Evolutionary conservation across 2,113 vertebrate species (phyloP).

Genomic region (Dicrurus megarhynchus): DNA sequence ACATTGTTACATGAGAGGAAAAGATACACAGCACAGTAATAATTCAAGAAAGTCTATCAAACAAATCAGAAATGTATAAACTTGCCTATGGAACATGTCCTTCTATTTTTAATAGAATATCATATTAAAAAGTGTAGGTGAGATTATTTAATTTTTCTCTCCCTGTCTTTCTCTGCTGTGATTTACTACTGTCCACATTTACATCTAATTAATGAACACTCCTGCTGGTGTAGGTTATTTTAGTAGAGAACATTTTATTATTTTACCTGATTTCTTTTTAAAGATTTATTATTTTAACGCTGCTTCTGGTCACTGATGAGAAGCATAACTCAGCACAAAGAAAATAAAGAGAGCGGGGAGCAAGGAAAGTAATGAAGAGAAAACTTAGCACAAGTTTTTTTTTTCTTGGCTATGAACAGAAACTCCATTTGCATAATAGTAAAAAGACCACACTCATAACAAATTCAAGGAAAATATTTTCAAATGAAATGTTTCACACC

Average conservation of each 20-base stretch:
- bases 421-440: background rate
- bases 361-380: background rate
- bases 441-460: background rate
- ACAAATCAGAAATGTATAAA: slow-evolving; percentile 46
- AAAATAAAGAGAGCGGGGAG: background rate
- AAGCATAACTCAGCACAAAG: slow-evolving; percentile 5
- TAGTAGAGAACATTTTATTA: slow-evolving; percentile 42
- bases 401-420: background rate
- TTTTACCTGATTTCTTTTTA: slow-evolving; percentile 46
- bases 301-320: background rate
- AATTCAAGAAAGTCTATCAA: slow-evolving; percentile 4
- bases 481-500: background rate
- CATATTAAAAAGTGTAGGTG: slow-evolving; percentile 4
- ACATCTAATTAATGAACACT: slow-evolving; percentile 44
- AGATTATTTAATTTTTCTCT: slow-evolving; percentile 21
- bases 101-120: slow-evolving; percentile 37
- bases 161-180: background rate
- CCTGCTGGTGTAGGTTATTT: slow-evolving; percentile 49
- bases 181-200: slow-evolving; percentile 37
- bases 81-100: background rate
- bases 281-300: slow-evolving; percentile 32
- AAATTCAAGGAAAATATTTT: background rate
- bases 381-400: background rate
- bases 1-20: background rate
- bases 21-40: background rate